These are phyloP conservation scores for Melopsittacus undulatus DNA, from an alignment of 2,797 vertebrate species.

Conservation along the genomic window DNA sequence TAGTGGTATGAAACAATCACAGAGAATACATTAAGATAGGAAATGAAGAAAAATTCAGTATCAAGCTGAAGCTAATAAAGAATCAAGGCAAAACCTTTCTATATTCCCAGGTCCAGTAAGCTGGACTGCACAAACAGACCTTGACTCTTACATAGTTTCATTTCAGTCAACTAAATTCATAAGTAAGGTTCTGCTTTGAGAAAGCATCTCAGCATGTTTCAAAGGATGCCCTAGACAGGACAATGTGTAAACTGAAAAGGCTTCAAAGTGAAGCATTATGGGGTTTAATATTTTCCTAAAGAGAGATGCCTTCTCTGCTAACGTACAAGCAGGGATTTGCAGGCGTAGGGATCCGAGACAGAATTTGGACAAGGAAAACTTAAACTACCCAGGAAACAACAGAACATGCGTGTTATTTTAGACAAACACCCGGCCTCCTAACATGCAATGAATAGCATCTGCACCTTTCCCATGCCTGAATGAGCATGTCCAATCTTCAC, in stretches of 20 bases:
- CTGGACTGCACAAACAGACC: not conserved
- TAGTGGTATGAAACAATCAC: constrained; percentile 1
- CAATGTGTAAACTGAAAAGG: not conserved
- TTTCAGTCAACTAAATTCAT: not conserved
- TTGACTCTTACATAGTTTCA: not conserved
- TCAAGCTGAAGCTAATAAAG: constrained; percentile 1
- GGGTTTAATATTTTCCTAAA: not conserved
- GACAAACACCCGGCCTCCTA: not conserved
- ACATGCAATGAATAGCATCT: constrained; percentile 45
- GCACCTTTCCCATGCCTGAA: constrained; percentile 99
- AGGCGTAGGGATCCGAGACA: not conserved
- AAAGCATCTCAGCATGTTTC: not conserved
- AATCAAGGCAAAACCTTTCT: constrained; percentile 31
- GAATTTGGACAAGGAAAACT: not conserved
- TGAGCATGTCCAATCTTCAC: constrained; percentile 99
- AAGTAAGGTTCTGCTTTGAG: not conserved
- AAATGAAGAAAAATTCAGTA: not conserved
- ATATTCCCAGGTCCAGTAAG: not conserved
- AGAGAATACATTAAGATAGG: not conserved
- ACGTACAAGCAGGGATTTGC: not conserved
- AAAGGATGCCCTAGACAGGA: fast-evolving
- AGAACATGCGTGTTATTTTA: not conserved
- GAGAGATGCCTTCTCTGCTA: not conserved
- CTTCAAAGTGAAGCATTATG: fast-evolving
- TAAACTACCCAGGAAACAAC: not conserved